phyloP scores from a whole-genome alignment of 2,797 vertebrate species.

The Neosilurus hyrtlii region DNA sequence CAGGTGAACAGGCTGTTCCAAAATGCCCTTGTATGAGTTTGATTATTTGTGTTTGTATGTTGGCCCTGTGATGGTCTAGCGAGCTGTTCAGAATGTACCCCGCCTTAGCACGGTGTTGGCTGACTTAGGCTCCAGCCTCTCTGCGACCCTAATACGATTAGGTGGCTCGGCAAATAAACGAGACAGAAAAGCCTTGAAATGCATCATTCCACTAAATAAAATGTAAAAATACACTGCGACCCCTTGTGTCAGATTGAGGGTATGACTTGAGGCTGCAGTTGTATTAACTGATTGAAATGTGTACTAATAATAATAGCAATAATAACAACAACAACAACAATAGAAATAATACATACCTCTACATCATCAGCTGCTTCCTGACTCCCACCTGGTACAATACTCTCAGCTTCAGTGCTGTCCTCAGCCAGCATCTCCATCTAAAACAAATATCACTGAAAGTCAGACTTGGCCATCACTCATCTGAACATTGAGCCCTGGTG shows the following conservation, averaged over 20 bases:
- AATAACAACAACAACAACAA: neutral
- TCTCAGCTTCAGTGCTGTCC: constrained; percentile 86
- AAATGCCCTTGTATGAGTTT: too few species aligned
- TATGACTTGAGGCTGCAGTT: too few species aligned
- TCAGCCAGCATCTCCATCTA: constrained; percentile 90
- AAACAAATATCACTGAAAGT: neutral
- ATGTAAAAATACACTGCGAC: neutral
- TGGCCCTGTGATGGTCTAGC: too few species aligned
- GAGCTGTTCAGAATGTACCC: too few species aligned
- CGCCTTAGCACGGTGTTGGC: too few species aligned
- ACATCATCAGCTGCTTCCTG: constrained; percentile 84
- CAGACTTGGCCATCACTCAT: neutral
- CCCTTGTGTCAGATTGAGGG: neutral
- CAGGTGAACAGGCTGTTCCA: too few species aligned
- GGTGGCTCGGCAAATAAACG: too few species aligned
- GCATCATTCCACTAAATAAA: neutral
- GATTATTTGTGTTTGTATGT: too few species aligned
- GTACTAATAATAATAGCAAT: neutral
- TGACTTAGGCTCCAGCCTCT: too few species aligned
- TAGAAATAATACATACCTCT: constrained; percentile 73
- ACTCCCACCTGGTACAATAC: constrained; percentile 80
- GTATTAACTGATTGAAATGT: neutral
- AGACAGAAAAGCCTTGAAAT: neutral
- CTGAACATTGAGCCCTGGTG: neutral
- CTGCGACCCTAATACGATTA: too few species aligned